Percentiles rank a stretch among this genome's conserved stretches.
Evolutionary conservation across 2,113 vertebrate species (phyloP).

Genomic region (Leptosomus discolor): DNA sequence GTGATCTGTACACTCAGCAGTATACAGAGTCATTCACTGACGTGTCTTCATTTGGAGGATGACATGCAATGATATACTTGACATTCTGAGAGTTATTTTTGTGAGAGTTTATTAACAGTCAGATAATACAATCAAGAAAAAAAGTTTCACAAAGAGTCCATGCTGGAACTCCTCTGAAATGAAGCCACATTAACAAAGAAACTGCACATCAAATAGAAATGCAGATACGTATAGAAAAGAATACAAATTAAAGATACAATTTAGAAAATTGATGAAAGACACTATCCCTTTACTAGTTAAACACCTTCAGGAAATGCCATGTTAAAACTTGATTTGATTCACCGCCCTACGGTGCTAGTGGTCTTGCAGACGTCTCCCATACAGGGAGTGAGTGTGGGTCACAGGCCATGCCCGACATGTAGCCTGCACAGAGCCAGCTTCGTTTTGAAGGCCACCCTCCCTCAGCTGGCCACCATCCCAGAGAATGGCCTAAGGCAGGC

Average conservation of each 20-base stretch:
- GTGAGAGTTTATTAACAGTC: neutral
- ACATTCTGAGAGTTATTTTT: neutral
- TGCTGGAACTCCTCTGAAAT: neutral
- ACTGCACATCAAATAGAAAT: neutral
- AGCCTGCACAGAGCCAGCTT: neutral
- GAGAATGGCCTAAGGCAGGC: neutral
- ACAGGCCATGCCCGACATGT: rapidly evolving
- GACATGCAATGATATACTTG: neutral
- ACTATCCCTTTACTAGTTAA: neutral
- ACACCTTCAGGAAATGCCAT: neutral
- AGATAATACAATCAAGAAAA: neutral
- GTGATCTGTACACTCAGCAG: neutral
- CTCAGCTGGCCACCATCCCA: neutral
- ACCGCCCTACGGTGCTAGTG: neutral
- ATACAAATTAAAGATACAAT: neutral
- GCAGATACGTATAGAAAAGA: neutral
- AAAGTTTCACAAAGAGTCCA: neutral
- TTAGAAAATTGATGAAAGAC: neutral
- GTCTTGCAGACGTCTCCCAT: neutral
- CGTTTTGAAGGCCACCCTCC: neutral
- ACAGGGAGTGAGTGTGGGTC: neutral
- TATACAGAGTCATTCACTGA: neutral
- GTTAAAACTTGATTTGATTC: neutral
- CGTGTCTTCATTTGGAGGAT: neutral
- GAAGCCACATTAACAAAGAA: neutral